Percentiles rank a stretch among this genome's conserved stretches.
Evolutionary conservation across 1,140 invertebrate species (phyloP).

Genomic region (Drosophila willistoni): DNA sequence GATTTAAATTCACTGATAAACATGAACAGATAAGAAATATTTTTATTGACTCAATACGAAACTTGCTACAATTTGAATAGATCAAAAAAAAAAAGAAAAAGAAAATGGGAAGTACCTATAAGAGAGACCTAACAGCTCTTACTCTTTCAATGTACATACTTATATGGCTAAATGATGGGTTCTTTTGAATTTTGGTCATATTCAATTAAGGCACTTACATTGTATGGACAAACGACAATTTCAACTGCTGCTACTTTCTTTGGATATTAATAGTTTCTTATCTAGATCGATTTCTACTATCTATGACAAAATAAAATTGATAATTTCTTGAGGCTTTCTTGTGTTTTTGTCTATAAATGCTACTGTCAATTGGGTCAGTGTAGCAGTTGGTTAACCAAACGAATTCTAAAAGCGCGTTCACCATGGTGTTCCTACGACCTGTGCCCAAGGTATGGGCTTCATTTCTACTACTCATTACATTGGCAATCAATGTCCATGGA

Average conservation of each 20-base stretch:
- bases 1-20: conserved; percentile 11
- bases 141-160: too few species aligned
- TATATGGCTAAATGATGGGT: too few species aligned
- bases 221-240: neutral
- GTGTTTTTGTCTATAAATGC: conserved; percentile 7
- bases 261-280: conserved; percentile 10
- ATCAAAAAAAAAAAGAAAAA: neutral
- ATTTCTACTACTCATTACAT: neutral
- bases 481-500: neutral
- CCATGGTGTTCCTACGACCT: neutral
- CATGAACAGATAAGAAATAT: neutral
- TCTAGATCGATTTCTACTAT: conserved; percentile 6
- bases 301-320: neutral
- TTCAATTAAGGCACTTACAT: neutral
- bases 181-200: too few species aligned
- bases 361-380: neutral
- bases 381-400: neutral
- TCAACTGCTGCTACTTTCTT: neutral
- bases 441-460: neutral
- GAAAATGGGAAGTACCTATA: neutral
- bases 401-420: neutral
- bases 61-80: neutral
- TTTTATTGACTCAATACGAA: neutral
- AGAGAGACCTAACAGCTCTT: neutral
- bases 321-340: neutral